phyloP scores from a whole-genome alignment of 2,888 invertebrate species.

The Rhingia campestris region DNA sequence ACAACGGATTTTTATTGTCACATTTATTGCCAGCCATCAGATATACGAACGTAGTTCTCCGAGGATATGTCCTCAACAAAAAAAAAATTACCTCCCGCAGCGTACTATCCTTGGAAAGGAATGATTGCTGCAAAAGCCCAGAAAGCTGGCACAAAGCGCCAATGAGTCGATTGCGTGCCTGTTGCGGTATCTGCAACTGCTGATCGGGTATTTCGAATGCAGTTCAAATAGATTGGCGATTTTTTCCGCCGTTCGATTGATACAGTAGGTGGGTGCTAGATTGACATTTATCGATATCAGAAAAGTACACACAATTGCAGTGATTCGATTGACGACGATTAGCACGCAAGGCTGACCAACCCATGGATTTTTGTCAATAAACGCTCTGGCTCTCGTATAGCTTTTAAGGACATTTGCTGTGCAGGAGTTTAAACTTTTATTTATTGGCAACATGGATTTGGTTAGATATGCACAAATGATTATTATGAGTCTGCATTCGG shows the following conservation, averaged over 20 bases:
- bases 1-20: slow-evolving; percentile 68
- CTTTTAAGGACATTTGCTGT: slow-evolving; percentile 4
- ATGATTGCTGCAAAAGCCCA: slow-evolving; percentile 12
- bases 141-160: slow-evolving; percentile 25
- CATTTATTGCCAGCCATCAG: slow-evolving; percentile 59
- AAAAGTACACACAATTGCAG: slow-evolving; percentile 20
- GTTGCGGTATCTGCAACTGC: slow-evolving; percentile 43
- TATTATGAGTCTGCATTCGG: no score
- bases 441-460: no score
- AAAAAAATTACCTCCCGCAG: slow-evolving; percentile 35
- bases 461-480: no score
- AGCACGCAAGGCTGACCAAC: slow-evolving; percentile 14
- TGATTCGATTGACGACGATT: slow-evolving; percentile 23
- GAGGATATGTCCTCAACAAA: slow-evolving; percentile 29
- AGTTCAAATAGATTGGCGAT: slow-evolving; percentile 23
- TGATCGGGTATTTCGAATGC: slow-evolving; percentile 13
- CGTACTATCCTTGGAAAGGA: slow-evolving; percentile 5
- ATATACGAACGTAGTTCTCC: slow-evolving; percentile 24
- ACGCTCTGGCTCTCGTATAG: neutral
- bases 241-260: slow-evolving; percentile 38
- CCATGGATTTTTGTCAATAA: slow-evolving; percentile 11
- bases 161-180: slow-evolving; percentile 59
- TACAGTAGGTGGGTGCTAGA: neutral
- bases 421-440: no score
- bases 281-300: slow-evolving; percentile 36